Percentiles rank a stretch among this genome's conserved stretches.
Evolutionary conservation across 2,797 vertebrate genomes (phyloP).

Genomic region (Microctenopoma lineatum): DNA sequence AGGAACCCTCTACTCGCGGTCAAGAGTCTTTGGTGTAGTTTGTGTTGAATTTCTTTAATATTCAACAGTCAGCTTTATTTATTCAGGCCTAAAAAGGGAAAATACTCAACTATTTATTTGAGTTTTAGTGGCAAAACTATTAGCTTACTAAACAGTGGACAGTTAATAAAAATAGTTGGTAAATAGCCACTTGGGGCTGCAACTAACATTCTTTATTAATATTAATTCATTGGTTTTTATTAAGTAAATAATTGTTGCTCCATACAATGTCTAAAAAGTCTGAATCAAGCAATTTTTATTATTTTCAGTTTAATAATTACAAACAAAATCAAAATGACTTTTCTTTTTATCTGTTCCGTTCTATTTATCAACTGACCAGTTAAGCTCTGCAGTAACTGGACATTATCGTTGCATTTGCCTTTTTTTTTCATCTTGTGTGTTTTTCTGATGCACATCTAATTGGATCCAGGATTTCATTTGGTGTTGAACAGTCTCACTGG

Average conservation of each 20-base stretch:
- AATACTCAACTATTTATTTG: too few relatives aligned
- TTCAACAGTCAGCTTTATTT: conserved; percentile 6
- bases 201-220: not conserved
- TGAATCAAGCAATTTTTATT: too few relatives aligned
- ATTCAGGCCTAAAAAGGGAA: conserved; percentile 3
- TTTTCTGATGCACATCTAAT: conserved; percentile 67
- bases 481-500: conserved; percentile 63
- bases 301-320: too few relatives aligned
- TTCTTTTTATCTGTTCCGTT: not conserved
- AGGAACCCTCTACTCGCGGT: not conserved
- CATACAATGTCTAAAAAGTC: not conserved
- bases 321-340: not conserved
- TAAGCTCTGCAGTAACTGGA: conserved; percentile 16
- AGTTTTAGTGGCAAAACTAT: not conserved
- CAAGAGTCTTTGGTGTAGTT: conserved; percentile 1
- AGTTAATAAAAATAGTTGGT: not conserved
- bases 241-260: not conserved
- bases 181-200: not conserved
- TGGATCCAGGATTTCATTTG: conserved; percentile 64
- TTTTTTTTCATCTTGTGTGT: conserved; percentile 20
- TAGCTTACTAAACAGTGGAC: not conserved
- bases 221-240: not conserved
- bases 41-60: conserved; percentile 6
- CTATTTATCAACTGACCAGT: not conserved
- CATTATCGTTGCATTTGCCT: conserved; percentile 3